Evolutionary conservation across 2,797 vertebrate genomes (phyloP).

Genomic region (Phrynocephalus vlangalii): DNA sequence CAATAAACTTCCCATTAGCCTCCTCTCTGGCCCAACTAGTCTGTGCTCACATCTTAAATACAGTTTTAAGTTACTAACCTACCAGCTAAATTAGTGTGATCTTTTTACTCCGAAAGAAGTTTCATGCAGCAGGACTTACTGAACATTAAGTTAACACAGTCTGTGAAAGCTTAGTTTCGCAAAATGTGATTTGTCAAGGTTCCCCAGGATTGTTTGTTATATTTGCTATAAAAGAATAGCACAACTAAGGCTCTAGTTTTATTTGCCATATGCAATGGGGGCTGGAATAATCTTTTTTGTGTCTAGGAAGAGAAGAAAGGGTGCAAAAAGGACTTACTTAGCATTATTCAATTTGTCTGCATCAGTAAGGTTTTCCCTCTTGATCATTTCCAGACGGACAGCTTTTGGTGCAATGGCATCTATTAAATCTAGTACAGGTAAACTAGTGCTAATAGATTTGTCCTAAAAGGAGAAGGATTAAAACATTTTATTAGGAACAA

Average conservation of each 20-base stretch:
- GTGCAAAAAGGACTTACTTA: slow-evolving; percentile 82
- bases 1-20: too few species aligned
- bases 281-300: background rate
- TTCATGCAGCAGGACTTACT: background rate
- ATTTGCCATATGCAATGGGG: background rate
- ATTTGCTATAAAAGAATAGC: background rate
- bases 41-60: background rate
- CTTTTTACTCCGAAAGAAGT: background rate
- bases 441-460: slow-evolving; percentile 91
- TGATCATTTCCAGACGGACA: slow-evolving; percentile 91
- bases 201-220: background rate
- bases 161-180: background rate
- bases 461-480: slow-evolving; percentile 81
- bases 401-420: slow-evolving; percentile 90
- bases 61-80: background rate
- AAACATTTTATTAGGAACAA: slow-evolving; percentile 45
- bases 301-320: slow-evolving; percentile 33
- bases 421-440: slow-evolving; percentile 95
- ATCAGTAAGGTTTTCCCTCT: slow-evolving; percentile 79
- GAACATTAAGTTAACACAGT: background rate
- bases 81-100: background rate
- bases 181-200: background rate
- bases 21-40: too few species aligned
- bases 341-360: slow-evolving; percentile 85
- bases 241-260: background rate